Base-by-base conservation (phyloP, 2,888 invertebrate species). In the Stegana nigrithorax region DNA sequence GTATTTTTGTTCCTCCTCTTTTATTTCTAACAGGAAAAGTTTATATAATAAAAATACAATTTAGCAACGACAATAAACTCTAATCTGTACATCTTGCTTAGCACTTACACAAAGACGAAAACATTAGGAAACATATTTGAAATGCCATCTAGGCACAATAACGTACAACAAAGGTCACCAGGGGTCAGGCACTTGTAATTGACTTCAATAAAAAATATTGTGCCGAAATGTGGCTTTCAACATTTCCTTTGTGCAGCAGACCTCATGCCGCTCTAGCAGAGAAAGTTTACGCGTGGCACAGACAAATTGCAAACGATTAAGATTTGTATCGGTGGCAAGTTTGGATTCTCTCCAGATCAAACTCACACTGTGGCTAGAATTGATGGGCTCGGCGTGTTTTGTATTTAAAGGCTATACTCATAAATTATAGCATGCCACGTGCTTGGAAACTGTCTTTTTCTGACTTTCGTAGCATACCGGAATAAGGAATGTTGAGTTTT, bases 221-320 rank as follows among this genome's bases (percentile, higher is more conserved):
- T n/a, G n/a, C n/a, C n/a, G n/a, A n/a, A n/a, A n/a, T n/a, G n/a
- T n/a, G n/a, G n/a, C n/a, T n/a, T n/a, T n/a, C n/a, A n/a, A n/a
- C n/a, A n/a, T n/a, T n/a, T n/a, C n/a, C n/a, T n/a, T n/a, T n/a
- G n/a, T n/a, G n/a, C n/a, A n/a, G n/a, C n/a, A n/a, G n/a, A n/a
- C n/a, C n/a, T n/a, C n/a, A n/a, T n/a, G n/a, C n/a, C 42, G 29
- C 44, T 58, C 10, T 26, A n/a, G 36, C 17, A 23, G 23, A 25
- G 42, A 14, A 36, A 36, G 2, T 45, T 57, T 45, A n/a, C 55
- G 8, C 27, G 27, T 51, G 58, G 60, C 39, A 10, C 17, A 65
- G 69, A 76, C 78, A 75, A 75, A 75, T 75, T 75, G 75, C 67
- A 47, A 58, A 27, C 78, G 73, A 73, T 76, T 75, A 72, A 71